A percentile compares a stretch with the other conserved stretches of the same genome.
Evolutionary conservation across 2,797 vertebrate species (phyloP).

Genomic region (Megalops cyprinoides): DNA sequence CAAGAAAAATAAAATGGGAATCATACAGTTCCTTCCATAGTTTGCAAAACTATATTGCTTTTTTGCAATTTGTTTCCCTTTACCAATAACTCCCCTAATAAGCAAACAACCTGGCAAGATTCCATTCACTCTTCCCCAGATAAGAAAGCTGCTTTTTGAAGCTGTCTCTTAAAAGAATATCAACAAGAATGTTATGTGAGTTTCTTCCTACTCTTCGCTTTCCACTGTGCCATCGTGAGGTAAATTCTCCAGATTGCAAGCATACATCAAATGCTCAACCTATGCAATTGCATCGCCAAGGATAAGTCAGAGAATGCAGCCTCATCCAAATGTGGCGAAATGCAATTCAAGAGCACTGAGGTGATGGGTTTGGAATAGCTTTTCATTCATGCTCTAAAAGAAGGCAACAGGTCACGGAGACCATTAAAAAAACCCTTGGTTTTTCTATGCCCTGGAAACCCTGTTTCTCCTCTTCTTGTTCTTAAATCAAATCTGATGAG

Average conservation of each 20-base stretch:
- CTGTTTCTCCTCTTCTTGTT: not conserved
- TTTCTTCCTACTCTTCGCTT: not conserved
- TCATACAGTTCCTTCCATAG: not conserved
- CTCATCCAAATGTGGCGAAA: conserved; percentile 26
- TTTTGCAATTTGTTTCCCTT: not conserved
- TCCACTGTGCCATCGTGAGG: not conserved
- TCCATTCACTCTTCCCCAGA: not conserved
- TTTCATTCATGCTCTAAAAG: conserved; percentile 24
- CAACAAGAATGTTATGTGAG: not conserved
- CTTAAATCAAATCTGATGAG: not conserved
- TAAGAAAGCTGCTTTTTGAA: conserved; percentile 3
- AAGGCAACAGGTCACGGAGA: not conserved
- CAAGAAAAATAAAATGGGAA: not conserved
- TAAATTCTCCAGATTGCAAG: not conserved
- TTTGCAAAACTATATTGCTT: not conserved
- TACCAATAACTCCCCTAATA: not conserved
- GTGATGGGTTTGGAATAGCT: conserved; percentile 9
- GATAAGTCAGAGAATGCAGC: conserved; percentile 4
- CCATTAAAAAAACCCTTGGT: conserved; percentile 24
- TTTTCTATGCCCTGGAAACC: conserved; percentile 18
- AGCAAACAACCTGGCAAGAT: not conserved
- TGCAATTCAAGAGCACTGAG: not conserved
- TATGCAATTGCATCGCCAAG: not conserved
- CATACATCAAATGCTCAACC: not conserved
- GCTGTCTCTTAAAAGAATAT: not conserved